Evolutionary conservation across 2,888 invertebrate genomes (phyloP).

Genomic region (Leistus spinibarbis): DNA sequence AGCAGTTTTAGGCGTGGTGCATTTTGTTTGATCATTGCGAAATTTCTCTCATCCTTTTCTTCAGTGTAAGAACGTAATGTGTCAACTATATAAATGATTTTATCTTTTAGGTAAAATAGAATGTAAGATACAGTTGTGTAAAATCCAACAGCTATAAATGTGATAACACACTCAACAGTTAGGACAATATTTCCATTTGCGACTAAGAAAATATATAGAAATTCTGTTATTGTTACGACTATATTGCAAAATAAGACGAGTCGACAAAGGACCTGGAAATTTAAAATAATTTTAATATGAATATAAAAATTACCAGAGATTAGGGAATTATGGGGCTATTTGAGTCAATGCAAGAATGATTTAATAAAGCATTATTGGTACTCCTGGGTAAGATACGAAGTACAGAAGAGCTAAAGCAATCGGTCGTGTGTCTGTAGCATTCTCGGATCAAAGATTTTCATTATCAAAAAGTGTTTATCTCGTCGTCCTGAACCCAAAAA

Average conservation of each 20-base stretch:
- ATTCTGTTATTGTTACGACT: not conserved
- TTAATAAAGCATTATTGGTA: too few species aligned
- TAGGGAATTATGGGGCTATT: not conserved
- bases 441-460: too few species aligned
- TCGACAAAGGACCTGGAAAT: not conserved
- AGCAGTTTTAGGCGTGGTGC: not conserved
- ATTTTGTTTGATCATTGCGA: not conserved
- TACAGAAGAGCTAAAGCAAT: too few species aligned
- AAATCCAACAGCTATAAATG: not conserved
- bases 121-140: not conserved
- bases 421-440: too few species aligned
- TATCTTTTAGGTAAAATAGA: not conserved
- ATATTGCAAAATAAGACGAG: not conserved
- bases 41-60: not conserved
- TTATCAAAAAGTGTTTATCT: too few species aligned
- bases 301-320: not conserved
- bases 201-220: not conserved
- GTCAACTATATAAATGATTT: conserved; percentile 2
- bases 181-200: not conserved
- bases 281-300: not conserved
- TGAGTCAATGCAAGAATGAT: too few species aligned
- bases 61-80: not conserved
- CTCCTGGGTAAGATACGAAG: too few species aligned
- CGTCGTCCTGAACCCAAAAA: too few species aligned
- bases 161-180: not conserved